These are phyloP conservation scores for Tyria jacobaeae DNA, from an alignment of 2,888 invertebrate genomes.

Conservation along the genomic window DNA sequence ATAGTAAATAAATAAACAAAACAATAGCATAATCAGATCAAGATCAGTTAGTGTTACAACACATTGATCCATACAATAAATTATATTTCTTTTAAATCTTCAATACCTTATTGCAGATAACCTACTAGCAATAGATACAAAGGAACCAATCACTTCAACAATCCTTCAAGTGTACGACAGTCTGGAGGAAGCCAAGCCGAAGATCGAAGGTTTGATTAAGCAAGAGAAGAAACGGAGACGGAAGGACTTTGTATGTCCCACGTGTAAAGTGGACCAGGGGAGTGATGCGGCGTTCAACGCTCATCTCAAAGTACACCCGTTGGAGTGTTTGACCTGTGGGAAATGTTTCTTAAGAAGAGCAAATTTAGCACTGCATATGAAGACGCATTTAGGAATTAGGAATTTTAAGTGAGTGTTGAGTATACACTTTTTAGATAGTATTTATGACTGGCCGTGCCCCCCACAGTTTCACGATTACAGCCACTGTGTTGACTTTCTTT, in stretches of 20 bases:
- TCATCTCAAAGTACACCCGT: slow-evolving; percentile 92
- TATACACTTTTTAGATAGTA: not conserved
- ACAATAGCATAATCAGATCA: too few relatives aligned
- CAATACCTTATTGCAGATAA: slow-evolving; percentile 54
- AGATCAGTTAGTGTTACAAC: too few relatives aligned
- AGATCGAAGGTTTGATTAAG: slow-evolving; percentile 80
- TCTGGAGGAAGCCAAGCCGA: slow-evolving; percentile 75
- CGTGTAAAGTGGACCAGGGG: slow-evolving; percentile 88
- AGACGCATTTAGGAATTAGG: slow-evolving; percentile 92
- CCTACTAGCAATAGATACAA: slow-evolving; percentile 67
- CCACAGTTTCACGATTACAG: too few relatives aligned
- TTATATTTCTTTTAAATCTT: too few relatives aligned
- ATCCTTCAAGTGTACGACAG: slow-evolving; percentile 72
- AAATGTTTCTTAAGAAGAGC: slow-evolving; percentile 91
- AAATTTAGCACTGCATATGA: slow-evolving; percentile 92
- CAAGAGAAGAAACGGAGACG: slow-evolving; percentile 70
- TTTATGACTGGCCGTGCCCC: too few relatives aligned
- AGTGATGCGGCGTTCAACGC: slow-evolving; percentile 90
- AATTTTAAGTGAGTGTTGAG: slow-evolving; percentile 84
- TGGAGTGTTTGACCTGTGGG: slow-evolving; percentile 93
- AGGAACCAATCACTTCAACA: slow-evolving; percentile 65
- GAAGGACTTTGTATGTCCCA: slow-evolving; percentile 74
- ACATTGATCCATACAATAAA: too few relatives aligned
- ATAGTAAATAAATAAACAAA: too few relatives aligned
- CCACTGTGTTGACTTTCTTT: too few relatives aligned